Conservation (phyloP, 64 coral and sea anemone species). For the Dendronephthya gigantea region DNA sequence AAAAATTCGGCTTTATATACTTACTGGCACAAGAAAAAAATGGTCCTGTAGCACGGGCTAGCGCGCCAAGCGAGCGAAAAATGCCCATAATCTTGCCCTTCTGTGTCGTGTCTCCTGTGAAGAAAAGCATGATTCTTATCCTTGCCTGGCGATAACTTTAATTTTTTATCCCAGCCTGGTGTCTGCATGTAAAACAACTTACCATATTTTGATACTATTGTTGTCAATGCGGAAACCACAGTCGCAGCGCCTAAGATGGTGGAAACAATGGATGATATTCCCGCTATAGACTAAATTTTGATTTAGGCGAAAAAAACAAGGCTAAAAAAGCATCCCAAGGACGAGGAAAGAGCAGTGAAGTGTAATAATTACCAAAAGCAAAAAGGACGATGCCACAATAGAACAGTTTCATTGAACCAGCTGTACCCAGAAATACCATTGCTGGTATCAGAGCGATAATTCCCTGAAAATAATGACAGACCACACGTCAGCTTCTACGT, state of each 20-base stretch:
- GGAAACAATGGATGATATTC: background rate
- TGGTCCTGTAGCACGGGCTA: constrained; percentile 73
- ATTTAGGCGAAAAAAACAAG: no score
- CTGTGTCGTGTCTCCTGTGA: constrained; percentile 24
- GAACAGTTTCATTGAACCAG: constrained; percentile 49
- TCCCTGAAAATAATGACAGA: constrained; percentile 47
- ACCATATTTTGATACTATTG: constrained; percentile 83
- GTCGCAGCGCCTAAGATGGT: constrained; percentile 57
- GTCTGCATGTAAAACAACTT: background rate
- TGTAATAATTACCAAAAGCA: constrained; percentile 88
- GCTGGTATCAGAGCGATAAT: constrained; percentile 81
- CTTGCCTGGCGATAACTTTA: no score
- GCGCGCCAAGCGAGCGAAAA: constrained; percentile 82
- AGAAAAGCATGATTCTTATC: background rate
- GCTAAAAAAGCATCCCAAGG: no score
- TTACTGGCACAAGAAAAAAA: constrained; percentile 69
- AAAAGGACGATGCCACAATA: constrained; percentile 72
- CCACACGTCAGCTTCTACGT: no score
- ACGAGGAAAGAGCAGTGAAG: no score
- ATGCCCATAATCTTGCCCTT: constrained; percentile 97
- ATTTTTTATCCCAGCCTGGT: no score
- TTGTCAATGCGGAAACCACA: constrained; percentile 79
- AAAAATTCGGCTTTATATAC: background rate
- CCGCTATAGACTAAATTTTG: no score
- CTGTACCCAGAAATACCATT: constrained; percentile 71